Evolutionary conservation across 2,113 vertebrate genomes (phyloP).

Genomic region (Riparia riparia): DNA sequence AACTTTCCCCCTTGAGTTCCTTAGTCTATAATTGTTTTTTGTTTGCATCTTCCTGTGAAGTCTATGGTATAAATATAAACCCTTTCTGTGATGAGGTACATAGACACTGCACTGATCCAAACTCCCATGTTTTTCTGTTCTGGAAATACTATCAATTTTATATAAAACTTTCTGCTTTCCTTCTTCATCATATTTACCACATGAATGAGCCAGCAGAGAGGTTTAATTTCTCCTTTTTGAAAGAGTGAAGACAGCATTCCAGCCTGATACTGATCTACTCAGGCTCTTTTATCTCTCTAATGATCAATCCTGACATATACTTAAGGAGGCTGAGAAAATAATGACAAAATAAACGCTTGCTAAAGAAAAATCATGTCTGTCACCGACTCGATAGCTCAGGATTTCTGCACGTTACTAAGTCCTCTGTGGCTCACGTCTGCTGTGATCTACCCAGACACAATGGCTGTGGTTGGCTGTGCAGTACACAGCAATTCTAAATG

Average conservation of each 20-base stretch:
- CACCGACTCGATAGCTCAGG: not conserved
- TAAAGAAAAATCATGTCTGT: conserved; percentile 50
- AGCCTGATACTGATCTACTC: not conserved
- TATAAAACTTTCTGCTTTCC: conserved; percentile 22
- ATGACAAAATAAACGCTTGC: conserved; percentile 51
- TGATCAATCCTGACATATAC: conserved; percentile 38
- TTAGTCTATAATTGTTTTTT: not conserved
- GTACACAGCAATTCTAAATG: not conserved
- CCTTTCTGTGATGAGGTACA: not conserved
- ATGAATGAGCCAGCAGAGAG: conserved; percentile 3
- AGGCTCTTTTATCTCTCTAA: conserved; percentile 47
- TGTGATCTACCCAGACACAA: not conserved
- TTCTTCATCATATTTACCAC: not conserved
- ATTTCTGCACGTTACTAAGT: not conserved
- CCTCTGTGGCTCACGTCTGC: not conserved
- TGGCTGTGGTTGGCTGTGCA: not conserved
- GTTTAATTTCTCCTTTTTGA: conserved; percentile 21
- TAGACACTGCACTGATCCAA: not conserved
- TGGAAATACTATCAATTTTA: conserved; percentile 33
- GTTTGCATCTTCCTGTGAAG: not conserved
- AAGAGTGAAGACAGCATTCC: not conserved
- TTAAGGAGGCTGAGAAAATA: conserved; percentile 52
- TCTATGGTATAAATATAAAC: not conserved
- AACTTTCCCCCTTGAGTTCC: not conserved
- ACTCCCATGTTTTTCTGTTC: not conserved